Conservation (phyloP, 1,140 invertebrate species). For the Dendroctonus ponderosae region DNA sequence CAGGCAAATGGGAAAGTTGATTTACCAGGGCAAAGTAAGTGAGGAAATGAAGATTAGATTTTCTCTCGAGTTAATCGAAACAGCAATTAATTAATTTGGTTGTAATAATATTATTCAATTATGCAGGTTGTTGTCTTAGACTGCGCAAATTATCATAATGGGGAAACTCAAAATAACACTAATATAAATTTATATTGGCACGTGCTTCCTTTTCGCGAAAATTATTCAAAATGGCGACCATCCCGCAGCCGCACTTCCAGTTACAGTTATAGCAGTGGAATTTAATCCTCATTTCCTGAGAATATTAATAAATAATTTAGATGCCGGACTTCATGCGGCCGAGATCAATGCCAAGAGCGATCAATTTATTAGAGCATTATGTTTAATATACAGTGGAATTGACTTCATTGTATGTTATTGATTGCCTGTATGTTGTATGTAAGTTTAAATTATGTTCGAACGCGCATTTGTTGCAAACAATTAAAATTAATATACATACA, state of each 20-base stretch:
- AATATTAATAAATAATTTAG: slow-evolving; percentile 30
- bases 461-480: no score
- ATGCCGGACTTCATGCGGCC: slow-evolving; percentile 18
- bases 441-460: no score
- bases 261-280: slow-evolving; percentile 20
- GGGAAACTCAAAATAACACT: background rate
- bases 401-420: slow-evolving; percentile 14
- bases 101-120: no score
- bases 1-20: no score
- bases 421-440: background rate
- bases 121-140: no score
- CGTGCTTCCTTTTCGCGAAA: slow-evolving; percentile 15
- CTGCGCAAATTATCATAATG: no score
- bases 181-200: slow-evolving; percentile 18
- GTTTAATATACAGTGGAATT: slow-evolving; percentile 19
- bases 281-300: slow-evolving; percentile 27
- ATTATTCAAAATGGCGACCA: slow-evolving; percentile 12
- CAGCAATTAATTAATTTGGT: no score
- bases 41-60: no score
- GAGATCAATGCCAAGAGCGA: slow-evolving; percentile 27
- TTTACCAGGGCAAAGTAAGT: no score
- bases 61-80: no score
- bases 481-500: no score
- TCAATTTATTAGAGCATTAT: slow-evolving; percentile 29
- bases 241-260: slow-evolving; percentile 3